A percentile compares a stretch with the other conserved stretches of the same genome.
These are phyloP conservation scores for Coptodon bakossiorum DNA, from an alignment of 2,113 vertebrate species.

Conservation along the genomic window DNA sequence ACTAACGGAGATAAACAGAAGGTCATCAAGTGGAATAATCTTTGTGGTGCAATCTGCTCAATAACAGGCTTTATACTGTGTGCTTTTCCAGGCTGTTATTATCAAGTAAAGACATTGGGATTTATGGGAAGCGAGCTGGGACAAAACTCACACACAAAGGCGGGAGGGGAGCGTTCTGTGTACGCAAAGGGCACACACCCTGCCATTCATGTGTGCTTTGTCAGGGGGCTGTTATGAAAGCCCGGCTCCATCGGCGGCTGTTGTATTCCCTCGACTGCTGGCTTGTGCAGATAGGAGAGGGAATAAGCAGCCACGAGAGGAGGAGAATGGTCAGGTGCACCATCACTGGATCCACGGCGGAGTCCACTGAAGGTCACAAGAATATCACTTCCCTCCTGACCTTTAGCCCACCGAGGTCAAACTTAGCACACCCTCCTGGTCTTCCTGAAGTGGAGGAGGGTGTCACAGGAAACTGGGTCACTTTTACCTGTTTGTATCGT, in stretches of 20 bases:
- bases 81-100: constrained; percentile 20
- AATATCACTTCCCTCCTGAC: background rate
- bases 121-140: background rate
- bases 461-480: constrained; percentile 52
- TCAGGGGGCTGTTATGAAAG: constrained; percentile 16
- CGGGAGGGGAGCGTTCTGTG: background rate
- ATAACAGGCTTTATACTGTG: background rate
- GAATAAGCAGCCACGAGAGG: background rate
- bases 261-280: background rate
- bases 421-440: background rate
- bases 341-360: background rate
- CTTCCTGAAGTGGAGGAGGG: background rate
- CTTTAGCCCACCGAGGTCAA: constrained; percentile 1
- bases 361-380: background rate
- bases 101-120: background rate
- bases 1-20: constrained; percentile 7
- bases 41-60: background rate
- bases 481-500: constrained; percentile 27
- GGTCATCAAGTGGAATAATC: constrained; percentile 1
- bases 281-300: background rate
- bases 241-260: background rate
- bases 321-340: background rate
- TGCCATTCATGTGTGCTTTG: constrained; percentile 9
- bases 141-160: constrained; percentile 8
- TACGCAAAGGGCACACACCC: constrained; percentile 4